Evolutionary conservation across 1,140 invertebrate genomes (phyloP), one percentile per base, ranked within the genome.

Genomic region (Pinna nobilis): DNA sequence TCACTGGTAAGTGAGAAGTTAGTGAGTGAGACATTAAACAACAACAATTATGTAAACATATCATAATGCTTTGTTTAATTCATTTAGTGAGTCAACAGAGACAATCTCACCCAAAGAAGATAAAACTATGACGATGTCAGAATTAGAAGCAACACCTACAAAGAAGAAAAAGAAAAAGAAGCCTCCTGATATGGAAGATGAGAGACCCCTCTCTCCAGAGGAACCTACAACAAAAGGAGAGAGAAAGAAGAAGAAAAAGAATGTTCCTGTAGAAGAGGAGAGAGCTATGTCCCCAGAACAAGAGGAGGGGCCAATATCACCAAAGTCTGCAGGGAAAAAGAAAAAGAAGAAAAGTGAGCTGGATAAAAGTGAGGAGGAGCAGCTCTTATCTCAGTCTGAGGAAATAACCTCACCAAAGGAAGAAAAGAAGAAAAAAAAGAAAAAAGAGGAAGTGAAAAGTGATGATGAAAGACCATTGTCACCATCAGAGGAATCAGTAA

Each of bases 341-440:
- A 68, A 71, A 49, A 72, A 64, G 69, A 80, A 78, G 57, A 80
- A 76, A 61, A 70, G 49, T 33, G 30, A 64, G 32, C 32, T 37
- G 35, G 70, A 70, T n/a, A 57, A 57, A 25, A 60, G 66, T 25
- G 75, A 82, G 18, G 77, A 75, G 18, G 77, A 81, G 33, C 70
- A 30, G 13, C 57, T 44, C 13, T 13, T 75, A 18, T 73, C 74
- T 25, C 70, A 76, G 44, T 23, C 50, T 35, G 72, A 77, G 47
- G 75, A 75, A 7, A 50, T 68, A 44, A 53, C 50, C 9, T 70
- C 74, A 30, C 74, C 80, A 20, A 75, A 70, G 53, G 63, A 50
- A 67, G 61, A 70, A 18, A 82, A 76, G 51, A 83, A 79, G 55
- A 82, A 80, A 61, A 82, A 81, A 67, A 79, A 79, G 63, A 78